These are phyloP conservation scores for Antrozous pallidus DNA, from an alignment of 2,797 vertebrate genomes.

Conservation along the genomic window DNA sequence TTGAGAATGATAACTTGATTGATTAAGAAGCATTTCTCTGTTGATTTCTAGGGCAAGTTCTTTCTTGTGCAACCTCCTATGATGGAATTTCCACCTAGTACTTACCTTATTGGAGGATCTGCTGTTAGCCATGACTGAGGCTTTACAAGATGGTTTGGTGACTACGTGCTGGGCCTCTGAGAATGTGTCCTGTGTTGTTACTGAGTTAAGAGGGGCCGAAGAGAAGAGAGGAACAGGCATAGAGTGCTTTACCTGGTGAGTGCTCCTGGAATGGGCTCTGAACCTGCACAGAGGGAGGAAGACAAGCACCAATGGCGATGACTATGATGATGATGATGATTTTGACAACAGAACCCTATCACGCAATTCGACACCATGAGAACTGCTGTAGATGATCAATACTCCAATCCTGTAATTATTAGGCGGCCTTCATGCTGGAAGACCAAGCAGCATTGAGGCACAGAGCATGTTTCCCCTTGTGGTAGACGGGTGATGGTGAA, in stretches of 20 bases:
- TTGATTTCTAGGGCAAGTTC: not conserved
- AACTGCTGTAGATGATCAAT: not conserved
- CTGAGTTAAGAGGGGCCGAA: not conserved
- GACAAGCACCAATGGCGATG: not conserved
- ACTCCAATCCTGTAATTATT: not conserved
- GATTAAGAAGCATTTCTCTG: not conserved
- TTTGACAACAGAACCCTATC: not conserved
- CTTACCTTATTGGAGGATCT: not conserved
- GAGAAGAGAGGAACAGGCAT: not conserved
- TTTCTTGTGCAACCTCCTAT: not conserved
- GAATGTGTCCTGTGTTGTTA: not conserved
- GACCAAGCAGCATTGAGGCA: no score
- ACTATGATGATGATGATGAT: not conserved
- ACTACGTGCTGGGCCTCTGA: not conserved
- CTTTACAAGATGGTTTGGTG: not conserved
- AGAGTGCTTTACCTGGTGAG: not conserved
- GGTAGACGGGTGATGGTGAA: fast-evolving
- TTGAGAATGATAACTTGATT: not conserved
- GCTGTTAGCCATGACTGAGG: not conserved
- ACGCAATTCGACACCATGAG: not conserved
- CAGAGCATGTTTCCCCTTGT: not conserved
- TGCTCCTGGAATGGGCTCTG: not conserved
- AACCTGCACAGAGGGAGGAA: no score
- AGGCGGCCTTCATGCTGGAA: not conserved
- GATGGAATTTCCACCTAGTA: not conserved